Conservation (phyloP, 2,888 invertebrate genomes). For the Epirrhoe tristata region DNA sequence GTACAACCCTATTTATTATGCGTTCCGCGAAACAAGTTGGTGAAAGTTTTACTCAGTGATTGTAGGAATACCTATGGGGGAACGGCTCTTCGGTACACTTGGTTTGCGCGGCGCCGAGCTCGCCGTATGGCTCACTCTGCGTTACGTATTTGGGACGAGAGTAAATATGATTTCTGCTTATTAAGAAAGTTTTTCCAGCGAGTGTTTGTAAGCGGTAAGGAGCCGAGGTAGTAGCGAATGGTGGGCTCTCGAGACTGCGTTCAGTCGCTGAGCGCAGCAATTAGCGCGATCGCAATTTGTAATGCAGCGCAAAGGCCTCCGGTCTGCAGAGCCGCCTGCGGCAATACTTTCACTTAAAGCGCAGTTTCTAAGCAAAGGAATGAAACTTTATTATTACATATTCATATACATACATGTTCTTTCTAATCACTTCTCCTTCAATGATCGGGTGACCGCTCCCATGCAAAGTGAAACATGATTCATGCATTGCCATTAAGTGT, state of each 20-base stretch:
- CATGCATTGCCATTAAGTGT: conserved; percentile 3
- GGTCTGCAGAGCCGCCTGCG: neutral
- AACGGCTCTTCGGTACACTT: conserved; percentile 2
- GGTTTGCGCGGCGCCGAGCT: neutral
- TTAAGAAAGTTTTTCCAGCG: conserved; percentile 18
- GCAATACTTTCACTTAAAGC: neutral
- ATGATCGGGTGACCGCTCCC: neutral
- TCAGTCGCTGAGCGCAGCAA: conserved; percentile 16
- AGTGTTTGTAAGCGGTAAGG: conserved; percentile 7
- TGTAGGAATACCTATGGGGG: neutral
- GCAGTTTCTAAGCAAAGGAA: neutral
- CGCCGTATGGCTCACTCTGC: neutral
- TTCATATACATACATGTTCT: conserved; percentile 2
- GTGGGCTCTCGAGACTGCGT: conserved; percentile 9
- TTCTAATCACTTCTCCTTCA: neutral
- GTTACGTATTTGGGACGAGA: neutral
- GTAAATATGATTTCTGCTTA: conserved; percentile 11
- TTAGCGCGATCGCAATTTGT: conserved; percentile 9
- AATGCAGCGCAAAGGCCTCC: conserved; percentile 1
- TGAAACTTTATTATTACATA: neutral
- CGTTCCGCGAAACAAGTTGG: conserved; percentile 1
- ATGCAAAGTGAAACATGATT: conserved; percentile 6
- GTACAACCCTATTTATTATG: neutral
- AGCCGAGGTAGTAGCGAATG: conserved; percentile 5
- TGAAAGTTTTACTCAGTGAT: conserved; percentile 9